Percentiles rank a stretch among this genome's conserved stretches.
These are phyloP conservation scores for Onychostruthus taczanowskii DNA, from an alignment of 2,113 vertebrate genomes.

Conservation along the genomic window DNA sequence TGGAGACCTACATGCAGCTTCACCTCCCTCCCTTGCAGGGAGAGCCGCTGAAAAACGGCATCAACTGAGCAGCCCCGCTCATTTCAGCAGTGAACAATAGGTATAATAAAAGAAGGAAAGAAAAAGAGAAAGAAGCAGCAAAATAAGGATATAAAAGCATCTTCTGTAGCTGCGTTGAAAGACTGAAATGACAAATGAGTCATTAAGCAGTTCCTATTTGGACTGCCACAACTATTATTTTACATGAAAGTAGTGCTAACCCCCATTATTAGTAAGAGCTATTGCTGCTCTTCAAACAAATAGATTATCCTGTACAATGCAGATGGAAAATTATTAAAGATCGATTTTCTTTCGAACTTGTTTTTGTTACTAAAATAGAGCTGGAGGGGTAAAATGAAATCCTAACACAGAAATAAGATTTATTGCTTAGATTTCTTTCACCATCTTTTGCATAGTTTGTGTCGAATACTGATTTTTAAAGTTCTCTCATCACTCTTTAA, in stretches of 20 bases:
- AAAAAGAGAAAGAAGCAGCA: neutral
- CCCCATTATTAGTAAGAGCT: neutral
- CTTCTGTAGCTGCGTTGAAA: neutral
- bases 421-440: neutral
- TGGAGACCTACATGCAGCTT: slow-evolving; percentile 64
- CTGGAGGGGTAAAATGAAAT: neutral
- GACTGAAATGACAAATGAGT: slow-evolving; percentile 29
- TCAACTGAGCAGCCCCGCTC: neutral
- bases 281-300: neutral
- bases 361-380: neutral
- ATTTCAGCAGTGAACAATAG: slow-evolving; percentile 25
- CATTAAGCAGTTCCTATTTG: slow-evolving; percentile 16
- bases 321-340: slow-evolving; percentile 12
- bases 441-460: neutral
- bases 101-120: neutral
- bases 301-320: neutral
- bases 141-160: slow-evolving; percentile 11
- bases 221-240: neutral
- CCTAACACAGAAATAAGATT: neutral
- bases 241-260: neutral
- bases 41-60: neutral
- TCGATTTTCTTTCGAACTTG: neutral
- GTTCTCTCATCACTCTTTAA: neutral
- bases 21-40: neutral
- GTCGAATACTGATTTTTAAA: neutral